Conservation (phyloP, 2,797 vertebrate genomes). For the Megalops cyprinoides region DNA sequence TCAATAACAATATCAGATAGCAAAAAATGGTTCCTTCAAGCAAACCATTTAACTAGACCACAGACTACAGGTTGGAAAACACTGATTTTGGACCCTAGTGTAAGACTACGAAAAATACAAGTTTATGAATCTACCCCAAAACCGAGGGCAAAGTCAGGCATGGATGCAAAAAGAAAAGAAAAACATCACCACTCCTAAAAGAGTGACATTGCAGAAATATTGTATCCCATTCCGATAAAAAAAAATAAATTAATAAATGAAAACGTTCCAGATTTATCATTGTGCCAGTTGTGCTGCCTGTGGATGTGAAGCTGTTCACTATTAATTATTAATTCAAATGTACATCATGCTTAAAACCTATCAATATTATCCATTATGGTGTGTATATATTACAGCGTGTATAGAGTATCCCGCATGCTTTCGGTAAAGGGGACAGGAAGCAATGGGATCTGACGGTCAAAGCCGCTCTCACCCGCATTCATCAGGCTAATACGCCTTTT, state of each 20-base stretch:
- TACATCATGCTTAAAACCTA: slow-evolving; percentile 69
- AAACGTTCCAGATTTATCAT: slow-evolving; percentile 51
- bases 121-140: slow-evolving; percentile 48
- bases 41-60: neutral
- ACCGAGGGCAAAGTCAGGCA: neutral
- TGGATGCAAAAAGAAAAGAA: neutral
- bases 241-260: neutral
- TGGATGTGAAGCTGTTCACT: slow-evolving; percentile 24
- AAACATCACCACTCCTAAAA: no score
- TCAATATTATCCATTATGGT: slow-evolving; percentile 72
- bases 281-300: slow-evolving; percentile 18
- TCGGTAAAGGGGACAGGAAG: slow-evolving; percentile 63
- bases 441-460: slow-evolving; percentile 56
- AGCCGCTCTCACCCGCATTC: slow-evolving; percentile 49
- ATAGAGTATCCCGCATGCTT: slow-evolving; percentile 72
- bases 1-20: slow-evolving; percentile 7
- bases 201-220: no score
- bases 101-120: neutral
- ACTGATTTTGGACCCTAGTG: neutral
- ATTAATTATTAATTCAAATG: slow-evolving; percentile 75
- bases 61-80: neutral
- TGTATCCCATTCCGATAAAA: neutral
- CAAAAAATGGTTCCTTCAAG: no score
- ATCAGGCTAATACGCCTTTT: slow-evolving; percentile 1
- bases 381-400: slow-evolving; percentile 77